Conservation (phyloP, 30 jellyfish, hydroid and myxozoan species). For the Aurelia sp. region DNA sequence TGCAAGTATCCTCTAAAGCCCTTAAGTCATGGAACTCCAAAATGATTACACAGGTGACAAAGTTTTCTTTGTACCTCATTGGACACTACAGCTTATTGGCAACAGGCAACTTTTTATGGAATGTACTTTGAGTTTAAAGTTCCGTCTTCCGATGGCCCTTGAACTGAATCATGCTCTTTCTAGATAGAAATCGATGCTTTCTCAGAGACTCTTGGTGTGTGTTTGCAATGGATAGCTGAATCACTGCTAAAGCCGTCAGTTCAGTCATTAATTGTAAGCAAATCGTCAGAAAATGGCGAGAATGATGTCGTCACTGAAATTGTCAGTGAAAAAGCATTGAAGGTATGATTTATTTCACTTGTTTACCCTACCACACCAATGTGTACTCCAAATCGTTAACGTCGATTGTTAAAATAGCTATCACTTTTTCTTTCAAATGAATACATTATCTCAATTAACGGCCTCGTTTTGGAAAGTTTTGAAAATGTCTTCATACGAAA, state of each 20-base stretch:
- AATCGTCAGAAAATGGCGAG: constrained; percentile 18
- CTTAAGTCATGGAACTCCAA: too few relatives aligned
- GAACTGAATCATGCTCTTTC: not conserved
- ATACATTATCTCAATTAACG: too few relatives aligned
- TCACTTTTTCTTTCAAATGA: too few relatives aligned
- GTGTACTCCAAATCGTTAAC: too few relatives aligned
- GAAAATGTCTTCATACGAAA: too few relatives aligned
- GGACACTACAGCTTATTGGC: too few relatives aligned
- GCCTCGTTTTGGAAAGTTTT: too few relatives aligned
- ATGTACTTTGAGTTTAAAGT: not conserved
- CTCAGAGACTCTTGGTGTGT: constrained; percentile 48
- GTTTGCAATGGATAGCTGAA: constrained; percentile 82
- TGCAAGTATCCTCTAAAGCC: too few relatives aligned
- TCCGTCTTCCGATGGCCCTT: not conserved
- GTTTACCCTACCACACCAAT: too few relatives aligned
- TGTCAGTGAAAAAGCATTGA: constrained; percentile 67
- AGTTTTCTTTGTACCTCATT: too few relatives aligned
- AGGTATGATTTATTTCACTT: constrained; percentile 6
- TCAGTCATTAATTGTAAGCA: not conserved
- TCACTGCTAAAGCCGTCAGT: constrained; percentile 50
- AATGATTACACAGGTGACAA: too few relatives aligned
- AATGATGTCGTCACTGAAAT: constrained; percentile 57
- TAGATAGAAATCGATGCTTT: constrained; percentile 40
- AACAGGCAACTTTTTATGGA: not conserved
- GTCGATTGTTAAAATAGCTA: too few relatives aligned